phyloP scores from a whole-genome alignment of 1,140 invertebrate species.

The Pseudomyrmex gracilis region DNA sequence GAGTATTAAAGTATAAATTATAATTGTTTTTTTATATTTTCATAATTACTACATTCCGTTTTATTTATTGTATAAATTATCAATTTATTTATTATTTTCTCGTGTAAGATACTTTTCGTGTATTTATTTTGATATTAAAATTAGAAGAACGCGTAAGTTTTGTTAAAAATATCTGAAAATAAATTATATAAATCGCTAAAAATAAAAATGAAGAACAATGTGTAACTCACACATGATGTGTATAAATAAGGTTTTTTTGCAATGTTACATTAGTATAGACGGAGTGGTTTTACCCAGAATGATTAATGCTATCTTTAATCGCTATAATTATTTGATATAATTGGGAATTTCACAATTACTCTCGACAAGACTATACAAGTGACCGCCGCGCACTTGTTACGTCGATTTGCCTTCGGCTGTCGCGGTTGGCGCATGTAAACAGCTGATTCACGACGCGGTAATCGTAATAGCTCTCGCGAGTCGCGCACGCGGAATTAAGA shows the following conservation, averaged over 20 bases:
- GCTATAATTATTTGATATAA: constrained; percentile 49
- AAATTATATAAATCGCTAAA: background rate
- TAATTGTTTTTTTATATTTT: background rate
- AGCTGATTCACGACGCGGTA: constrained; percentile 51
- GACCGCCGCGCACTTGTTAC: constrained; percentile 38
- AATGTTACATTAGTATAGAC: background rate
- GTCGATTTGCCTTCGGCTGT: constrained; percentile 1
- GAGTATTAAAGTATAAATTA: background rate
- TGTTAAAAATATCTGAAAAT: background rate
- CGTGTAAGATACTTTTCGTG: background rate
- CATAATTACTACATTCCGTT: background rate
- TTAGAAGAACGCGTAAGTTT: background rate
- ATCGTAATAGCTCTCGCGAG: constrained; percentile 49
- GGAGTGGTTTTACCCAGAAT: constrained; percentile 6
- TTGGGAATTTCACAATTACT: constrained; percentile 50
- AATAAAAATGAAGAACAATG: background rate
- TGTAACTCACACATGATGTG: background rate
- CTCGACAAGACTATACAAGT: constrained; percentile 24
- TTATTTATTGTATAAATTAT: background rate
- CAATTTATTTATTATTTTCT: background rate
- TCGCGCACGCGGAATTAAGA: constrained; percentile 32
- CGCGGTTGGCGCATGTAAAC: constrained; percentile 36
- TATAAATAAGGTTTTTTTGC: background rate
- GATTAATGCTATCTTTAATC: constrained; percentile 12
- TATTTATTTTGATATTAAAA: too few species aligned